These are phyloP conservation scores for Lordiphosa mommai DNA, from an alignment of 1,140 invertebrate species.

Conservation along the genomic window DNA sequence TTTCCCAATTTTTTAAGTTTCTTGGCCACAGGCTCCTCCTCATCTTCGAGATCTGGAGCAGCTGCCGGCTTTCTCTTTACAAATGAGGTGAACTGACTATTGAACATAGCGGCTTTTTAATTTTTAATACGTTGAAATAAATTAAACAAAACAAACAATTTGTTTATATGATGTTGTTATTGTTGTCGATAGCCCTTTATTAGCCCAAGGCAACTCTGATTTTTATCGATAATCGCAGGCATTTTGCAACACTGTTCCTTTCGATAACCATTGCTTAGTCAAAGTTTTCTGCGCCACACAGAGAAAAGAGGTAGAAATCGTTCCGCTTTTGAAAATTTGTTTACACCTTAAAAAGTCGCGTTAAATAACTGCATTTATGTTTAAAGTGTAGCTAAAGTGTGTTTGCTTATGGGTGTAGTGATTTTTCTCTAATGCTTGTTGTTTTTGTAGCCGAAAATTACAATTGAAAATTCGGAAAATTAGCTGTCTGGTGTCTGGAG, in stretches of 20 bases:
- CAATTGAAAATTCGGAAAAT: constrained; percentile 58
- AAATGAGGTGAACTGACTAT: neutral
- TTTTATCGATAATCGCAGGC: no score
- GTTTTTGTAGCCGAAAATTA: constrained; percentile 26
- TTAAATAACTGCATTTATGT: constrained; percentile 8
- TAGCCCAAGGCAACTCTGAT: no score
- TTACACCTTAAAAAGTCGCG: constrained; percentile 40
- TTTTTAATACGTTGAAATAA: no score
- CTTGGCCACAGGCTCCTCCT: neutral
- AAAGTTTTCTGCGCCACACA: no score
- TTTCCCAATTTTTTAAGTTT: constrained; percentile 3
- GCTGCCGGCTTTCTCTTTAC: neutral
- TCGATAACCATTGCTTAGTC: no score
- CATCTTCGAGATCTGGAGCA: neutral
- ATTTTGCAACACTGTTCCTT: no score
- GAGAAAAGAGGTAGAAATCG: neutral
- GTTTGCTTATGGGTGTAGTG: constrained; percentile 15
- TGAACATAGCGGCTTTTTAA: no score
- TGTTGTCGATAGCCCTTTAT: no score
- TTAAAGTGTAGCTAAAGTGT: constrained; percentile 29
- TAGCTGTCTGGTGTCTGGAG: constrained; percentile 58
- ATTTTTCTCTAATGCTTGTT: constrained; percentile 11
- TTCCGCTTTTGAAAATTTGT: constrained; percentile 62
- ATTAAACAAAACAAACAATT: neutral
- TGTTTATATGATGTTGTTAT: neutral